Conservation (phyloP, 2,113 vertebrate genomes). For the Suncus etruscus region DNA sequence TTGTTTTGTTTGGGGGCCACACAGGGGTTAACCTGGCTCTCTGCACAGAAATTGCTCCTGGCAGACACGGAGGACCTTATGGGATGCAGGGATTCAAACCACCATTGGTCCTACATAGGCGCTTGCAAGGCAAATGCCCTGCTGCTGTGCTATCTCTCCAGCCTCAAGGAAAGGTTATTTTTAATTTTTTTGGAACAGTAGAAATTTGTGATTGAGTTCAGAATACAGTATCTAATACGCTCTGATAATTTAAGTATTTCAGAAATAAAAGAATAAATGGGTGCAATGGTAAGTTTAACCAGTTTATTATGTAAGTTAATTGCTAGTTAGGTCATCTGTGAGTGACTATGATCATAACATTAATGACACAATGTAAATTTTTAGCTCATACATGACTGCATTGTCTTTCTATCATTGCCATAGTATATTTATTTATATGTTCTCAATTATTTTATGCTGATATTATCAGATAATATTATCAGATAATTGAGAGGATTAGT, state of each 20-base stretch:
- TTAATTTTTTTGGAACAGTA: conserved; percentile 39
- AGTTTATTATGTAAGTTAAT: not conserved
- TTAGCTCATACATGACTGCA: not conserved
- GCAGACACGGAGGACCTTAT: too few relatives aligned
- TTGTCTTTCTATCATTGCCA: not conserved
- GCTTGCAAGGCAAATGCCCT: too few relatives aligned
- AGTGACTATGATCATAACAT: not conserved
- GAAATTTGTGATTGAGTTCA: conserved; percentile 30
- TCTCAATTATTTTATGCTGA: conserved; percentile 7
- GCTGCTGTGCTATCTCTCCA: too few relatives aligned
- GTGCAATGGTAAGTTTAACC: not conserved
- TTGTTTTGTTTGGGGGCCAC: too few relatives aligned
- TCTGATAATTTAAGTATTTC: not conserved
- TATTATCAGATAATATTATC: not conserved
- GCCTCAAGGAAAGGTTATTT: conserved; percentile 25
- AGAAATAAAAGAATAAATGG: not conserved
- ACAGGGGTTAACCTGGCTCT: too few relatives aligned
- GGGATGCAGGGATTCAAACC: too few relatives aligned
- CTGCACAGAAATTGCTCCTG: too few relatives aligned
- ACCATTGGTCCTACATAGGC: too few relatives aligned
- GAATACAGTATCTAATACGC: not conserved
- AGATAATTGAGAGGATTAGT: not conserved
- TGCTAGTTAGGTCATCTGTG: not conserved
- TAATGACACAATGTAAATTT: not conserved
- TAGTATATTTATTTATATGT: not conserved